These are phyloP conservation scores for Chunga burmeisteri DNA, from an alignment of 2,113 vertebrate genomes.

Conservation along the genomic window DNA sequence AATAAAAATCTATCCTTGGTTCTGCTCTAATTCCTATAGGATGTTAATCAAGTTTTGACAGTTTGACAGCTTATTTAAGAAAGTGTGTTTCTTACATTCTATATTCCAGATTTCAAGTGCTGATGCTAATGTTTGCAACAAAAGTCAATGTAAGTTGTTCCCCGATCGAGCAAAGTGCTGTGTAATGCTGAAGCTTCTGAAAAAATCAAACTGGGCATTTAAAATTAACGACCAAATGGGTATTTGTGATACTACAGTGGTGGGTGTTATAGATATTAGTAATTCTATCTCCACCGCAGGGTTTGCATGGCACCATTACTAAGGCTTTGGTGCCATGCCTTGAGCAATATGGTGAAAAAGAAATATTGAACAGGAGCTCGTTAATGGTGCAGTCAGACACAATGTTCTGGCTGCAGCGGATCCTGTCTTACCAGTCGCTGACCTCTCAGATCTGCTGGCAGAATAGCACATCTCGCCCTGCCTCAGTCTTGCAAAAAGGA, in stretches of 20 bases:
- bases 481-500: neutral
- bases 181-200: neutral
- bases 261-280: neutral
- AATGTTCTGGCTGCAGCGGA: neutral
- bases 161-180: neutral
- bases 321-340: slow-evolving; percentile 15
- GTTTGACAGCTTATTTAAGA: slow-evolving; percentile 2
- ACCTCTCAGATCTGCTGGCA: slow-evolving; percentile 1
- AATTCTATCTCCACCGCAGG: slow-evolving; percentile 21
- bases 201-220: neutral
- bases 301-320: slow-evolving; percentile 3
- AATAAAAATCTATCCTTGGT: neutral
- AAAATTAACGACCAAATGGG: slow-evolving; percentile 52
- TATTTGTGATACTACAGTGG: neutral
- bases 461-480: neutral
- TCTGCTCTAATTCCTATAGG: neutral
- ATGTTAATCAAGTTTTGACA: neutral
- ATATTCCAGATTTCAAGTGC: neutral
- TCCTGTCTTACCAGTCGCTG: slow-evolving; percentile 25
- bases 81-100: neutral
- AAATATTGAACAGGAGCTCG: slow-evolving; percentile 33
- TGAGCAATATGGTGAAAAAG: slow-evolving; percentile 23
- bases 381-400: slow-evolving; percentile 17
- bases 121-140: neutral
- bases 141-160: neutral